Conservation (phyloP, 2,113 vertebrate species). For the mouse (Mus musculus) region GRCm39 chr8:114151001-114151500, state of each 20-base stretch:
- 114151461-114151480: not conserved
- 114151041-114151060: slow-evolving; percentile 13
- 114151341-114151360: not conserved
- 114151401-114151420: not conserved
- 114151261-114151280: not conserved
- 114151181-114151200: slow-evolving; percentile 13
- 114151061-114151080: slow-evolving; percentile 20
- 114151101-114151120: not conserved
- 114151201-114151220: not conserved
- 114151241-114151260: not conserved
- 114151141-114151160: not conserved
- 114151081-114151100: not conserved
- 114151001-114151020: slow-evolving; percentile 54
- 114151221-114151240: not conserved
- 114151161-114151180: not conserved
- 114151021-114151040: slow-evolving; percentile 6
- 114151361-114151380: not conserved
- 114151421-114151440: not conserved
- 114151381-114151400: not conserved
- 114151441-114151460: too few relatives aligned
- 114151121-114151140: not conserved
- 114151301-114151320: not conserved
- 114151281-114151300: not conserved
- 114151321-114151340: not conserved
- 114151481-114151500: not conserved